phyloP scores from a whole-genome alignment of 2,888 invertebrate genomes.

The Myathropa florea region DNA sequence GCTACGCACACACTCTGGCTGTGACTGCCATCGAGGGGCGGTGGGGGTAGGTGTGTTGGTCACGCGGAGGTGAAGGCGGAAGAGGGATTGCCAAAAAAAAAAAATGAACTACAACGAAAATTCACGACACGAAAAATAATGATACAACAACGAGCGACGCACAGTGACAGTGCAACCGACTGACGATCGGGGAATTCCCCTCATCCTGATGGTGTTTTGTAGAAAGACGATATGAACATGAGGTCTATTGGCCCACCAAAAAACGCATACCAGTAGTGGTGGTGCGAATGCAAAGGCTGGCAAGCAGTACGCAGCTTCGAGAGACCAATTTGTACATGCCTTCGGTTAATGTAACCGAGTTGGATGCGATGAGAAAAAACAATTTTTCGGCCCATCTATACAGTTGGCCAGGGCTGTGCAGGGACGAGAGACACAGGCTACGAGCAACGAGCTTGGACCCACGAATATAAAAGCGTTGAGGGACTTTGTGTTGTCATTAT shows the following conservation, averaged over 20 bases:
- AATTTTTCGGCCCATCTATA: neutral
- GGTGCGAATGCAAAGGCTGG: constrained; percentile 1
- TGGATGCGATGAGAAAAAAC: neutral
- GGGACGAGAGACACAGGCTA: neutral
- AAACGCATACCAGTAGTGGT: constrained; percentile 23
- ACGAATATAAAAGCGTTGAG: constrained; percentile 13
- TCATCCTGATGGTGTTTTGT: constrained; percentile 16
- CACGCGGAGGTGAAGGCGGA: neutral
- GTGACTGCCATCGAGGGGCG: neutral
- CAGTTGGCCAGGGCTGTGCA: neutral
- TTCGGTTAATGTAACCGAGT: constrained; percentile 58
- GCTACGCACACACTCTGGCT: constrained; percentile 59
- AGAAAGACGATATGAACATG: constrained; percentile 3
- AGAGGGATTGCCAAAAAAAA: constrained; percentile 55
- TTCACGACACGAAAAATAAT: constrained; percentile 59
- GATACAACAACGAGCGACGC: constrained; percentile 36
- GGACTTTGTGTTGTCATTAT: constrained; percentile 54
- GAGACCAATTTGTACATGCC: constrained; percentile 59
- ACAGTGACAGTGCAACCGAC: constrained; percentile 32
- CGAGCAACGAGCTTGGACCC: neutral
- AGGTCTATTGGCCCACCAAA: constrained; percentile 47
- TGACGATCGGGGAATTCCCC: neutral
- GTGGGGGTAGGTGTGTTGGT: neutral
- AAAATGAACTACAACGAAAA: neutral
- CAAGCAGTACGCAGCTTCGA: constrained; percentile 49